Evolutionary conservation across 1,140 invertebrate species (phyloP), one percentile per base, ranked within the genome.

Genomic region (Platorchestia sp.): DNA sequence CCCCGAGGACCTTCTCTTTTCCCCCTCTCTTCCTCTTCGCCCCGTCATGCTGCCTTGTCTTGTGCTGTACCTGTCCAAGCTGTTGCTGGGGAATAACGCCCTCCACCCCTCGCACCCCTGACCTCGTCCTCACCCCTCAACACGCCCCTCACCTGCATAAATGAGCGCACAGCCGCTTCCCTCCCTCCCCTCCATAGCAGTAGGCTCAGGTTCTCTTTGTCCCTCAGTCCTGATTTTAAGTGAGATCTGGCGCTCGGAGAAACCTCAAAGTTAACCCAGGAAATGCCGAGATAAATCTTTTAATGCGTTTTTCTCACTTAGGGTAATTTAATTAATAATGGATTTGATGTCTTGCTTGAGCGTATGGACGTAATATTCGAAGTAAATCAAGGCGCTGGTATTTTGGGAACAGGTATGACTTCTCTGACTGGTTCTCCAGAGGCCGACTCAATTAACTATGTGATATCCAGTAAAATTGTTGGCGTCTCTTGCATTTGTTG

Each of bases 61-160:
- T 41, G 41, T 41, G 41, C 42, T 89, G 87, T 44, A 89, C 87
- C 87, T 89, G 87, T 89, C 87, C 87, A 89, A 89, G 87, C 87
- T 89, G 87, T 89, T 89, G 87, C 87, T 89, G 87, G 87, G 87
- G 87, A 89, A 89, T 89, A 89, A 89, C 87, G 7, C 41, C 42
- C 43, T 41, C n/a, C 87, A 14, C 87, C 87, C 42, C 36, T 36
- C 53, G 14, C 53, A 14, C 36, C 14, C 36, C 10, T 44, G 6
- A 22, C 87, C 43, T 43, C 86, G 7, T 42, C 87, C 7, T 44
- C 41, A 5, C 87, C 87, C 43, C 87, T 27, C 41, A 10, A 41
- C 43, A 44, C 41, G 87, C 41, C 41, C n/a, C 87, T 89, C 87
- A 41, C n/a, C 87, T 89, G 87, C n/a, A 89, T 89, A 89, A 89